A percentile compares a stretch with the other conserved stretches of the same genome.
These are phyloP conservation scores for Channallabes apus DNA, from an alignment of 2,797 vertebrate species.

Conservation along the genomic window DNA sequence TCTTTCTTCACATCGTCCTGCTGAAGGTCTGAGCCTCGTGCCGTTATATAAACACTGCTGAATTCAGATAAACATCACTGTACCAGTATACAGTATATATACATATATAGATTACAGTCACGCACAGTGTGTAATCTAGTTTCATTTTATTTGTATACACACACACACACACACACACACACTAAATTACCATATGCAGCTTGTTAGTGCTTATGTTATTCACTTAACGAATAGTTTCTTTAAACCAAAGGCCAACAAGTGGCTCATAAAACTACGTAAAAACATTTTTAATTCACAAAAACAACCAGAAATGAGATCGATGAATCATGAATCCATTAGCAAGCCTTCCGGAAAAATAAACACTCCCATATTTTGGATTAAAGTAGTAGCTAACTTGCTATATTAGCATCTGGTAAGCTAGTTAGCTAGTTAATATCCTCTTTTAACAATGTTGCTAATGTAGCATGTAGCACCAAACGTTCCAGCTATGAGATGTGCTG, in stretches of 20 bases:
- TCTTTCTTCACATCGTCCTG: neutral
- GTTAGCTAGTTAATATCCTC: neutral
- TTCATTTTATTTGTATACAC: constrained; percentile 28
- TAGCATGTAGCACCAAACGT: neutral
- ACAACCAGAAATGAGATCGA: neutral
- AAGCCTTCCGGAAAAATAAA: neutral
- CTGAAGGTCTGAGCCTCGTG: constrained; percentile 10
- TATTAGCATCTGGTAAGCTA: neutral
- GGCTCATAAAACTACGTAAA: neutral
- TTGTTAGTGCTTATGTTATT: neutral
- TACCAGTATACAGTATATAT: constrained; percentile 49
- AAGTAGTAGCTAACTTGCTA: neutral
- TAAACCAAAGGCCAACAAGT: neutral
- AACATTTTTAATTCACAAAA: neutral
- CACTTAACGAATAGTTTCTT: neutral
- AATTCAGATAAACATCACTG: constrained; percentile 45
- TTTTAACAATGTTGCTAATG: neutral
- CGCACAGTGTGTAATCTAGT: neutral
- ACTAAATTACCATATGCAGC: neutral
- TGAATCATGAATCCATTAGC: neutral
- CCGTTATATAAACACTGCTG: constrained; percentile 42
- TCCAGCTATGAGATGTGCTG: neutral
- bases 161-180: constrained; percentile 12
- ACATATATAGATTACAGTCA: too few relatives aligned
- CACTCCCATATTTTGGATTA: neutral